Evolutionary conservation across 2,797 vertebrate species (phyloP), one percentile per base, ranked within the genome.

Genomic region (Stomatorhinus walkeri): DNA sequence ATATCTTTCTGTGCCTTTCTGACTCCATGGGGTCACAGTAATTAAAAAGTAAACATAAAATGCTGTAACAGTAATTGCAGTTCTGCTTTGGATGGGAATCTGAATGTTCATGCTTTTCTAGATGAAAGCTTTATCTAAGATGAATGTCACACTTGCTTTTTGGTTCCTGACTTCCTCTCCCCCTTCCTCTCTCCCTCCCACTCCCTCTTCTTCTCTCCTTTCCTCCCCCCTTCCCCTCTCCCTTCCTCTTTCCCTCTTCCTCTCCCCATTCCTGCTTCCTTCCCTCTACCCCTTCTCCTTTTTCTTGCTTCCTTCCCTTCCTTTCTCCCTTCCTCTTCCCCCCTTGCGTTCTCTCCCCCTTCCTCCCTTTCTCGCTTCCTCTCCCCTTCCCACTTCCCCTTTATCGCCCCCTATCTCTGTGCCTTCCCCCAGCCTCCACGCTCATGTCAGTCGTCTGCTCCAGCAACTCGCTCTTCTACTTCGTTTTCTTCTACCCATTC

Each of bases 401-500:
- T 24, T 46, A 12, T 6, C 48, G 52, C 4, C 10, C 83, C 36
- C 84, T n/a, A 19, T 54, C 14, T 54, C 61, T 59, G 88, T 16
- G 24, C 12, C 87, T 49, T 28, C 6, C 49, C 85, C 24, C 96
- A 99, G 98, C 94, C 43, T 97, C 98, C 76, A 96, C 94, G 0
- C 93, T 99, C 88, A 97, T 98, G 93, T 97, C 97, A 0, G 95
- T 97, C 93, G 98, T 99, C 92, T 99, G 98, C 93, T 96, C 97
- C 96, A 99, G 97, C 0, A 96, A 97, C 0, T 97, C 98, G 0
- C 98, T 99, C 90, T 99, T 99, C 96, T 99, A 99, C 95, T 98
- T 99, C 0, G 95, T 99, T 91, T 99, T 99, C 95, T 99, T 99
- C 91, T 99, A 99, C 94, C 98, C 98, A 0, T 99, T 99, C 94